Percentiles rank a stretch among this genome's conserved stretches.
Conservation (phyloP, 1,140 invertebrate species). For the Meloidogyne exigua region DNA sequence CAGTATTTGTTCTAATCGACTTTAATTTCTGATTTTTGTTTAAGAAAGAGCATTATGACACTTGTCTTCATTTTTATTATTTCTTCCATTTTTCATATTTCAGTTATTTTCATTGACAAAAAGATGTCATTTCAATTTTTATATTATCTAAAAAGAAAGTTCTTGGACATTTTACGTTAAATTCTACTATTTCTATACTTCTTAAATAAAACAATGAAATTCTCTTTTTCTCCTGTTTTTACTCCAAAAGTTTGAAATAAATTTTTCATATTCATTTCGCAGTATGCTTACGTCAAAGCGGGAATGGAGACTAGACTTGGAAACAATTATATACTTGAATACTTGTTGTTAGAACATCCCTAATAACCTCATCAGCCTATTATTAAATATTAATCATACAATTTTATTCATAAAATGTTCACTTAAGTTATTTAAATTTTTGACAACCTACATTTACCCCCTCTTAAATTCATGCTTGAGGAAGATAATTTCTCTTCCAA, state of each 20-base stretch:
- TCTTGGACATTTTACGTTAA: neutral
- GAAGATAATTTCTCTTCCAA: too few relatives aligned
- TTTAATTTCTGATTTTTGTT: neutral
- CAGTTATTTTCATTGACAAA: neutral
- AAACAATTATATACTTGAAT: too few relatives aligned
- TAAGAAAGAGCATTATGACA: neutral
- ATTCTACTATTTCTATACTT: neutral
- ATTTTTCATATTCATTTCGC: neutral
- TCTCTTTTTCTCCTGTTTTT: neutral
- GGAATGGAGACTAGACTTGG: too few relatives aligned
- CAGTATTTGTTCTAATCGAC: neutral
- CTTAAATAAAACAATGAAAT: neutral
- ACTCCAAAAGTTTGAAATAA: neutral
- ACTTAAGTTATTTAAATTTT: neutral
- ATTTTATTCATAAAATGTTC: neutral
- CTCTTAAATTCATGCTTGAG: too few relatives aligned
- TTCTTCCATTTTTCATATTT: neutral
- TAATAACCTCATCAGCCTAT: neutral
- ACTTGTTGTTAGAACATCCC: too few relatives aligned
- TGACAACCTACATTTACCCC: too few relatives aligned
- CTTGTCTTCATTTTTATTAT: neutral
- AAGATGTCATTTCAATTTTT: neutral
- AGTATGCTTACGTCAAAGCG: neutral
- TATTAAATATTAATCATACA: neutral
- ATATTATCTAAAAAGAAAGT: neutral